Evolutionary conservation across 2,113 vertebrate species (phyloP).

Genomic region (Nothobranchius furzeri): DNA sequence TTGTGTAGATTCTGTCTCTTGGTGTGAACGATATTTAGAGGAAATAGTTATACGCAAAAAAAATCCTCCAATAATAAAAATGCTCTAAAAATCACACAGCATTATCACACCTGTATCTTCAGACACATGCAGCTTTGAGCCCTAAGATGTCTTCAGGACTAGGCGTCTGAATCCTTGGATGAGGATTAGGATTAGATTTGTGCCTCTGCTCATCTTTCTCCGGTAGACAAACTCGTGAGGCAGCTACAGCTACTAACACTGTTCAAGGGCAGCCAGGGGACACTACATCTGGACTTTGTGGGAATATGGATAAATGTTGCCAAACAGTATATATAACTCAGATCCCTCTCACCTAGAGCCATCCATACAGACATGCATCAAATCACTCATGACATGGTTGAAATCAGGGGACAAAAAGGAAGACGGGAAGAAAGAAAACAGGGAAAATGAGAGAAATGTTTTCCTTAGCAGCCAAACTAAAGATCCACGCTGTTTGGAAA

Average conservation of each 20-base stretch:
- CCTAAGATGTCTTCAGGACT: slow-evolving; percentile 46
- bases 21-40: too few relatives aligned
- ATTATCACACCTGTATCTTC: background rate
- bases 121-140: slow-evolving; percentile 37
- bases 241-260: slow-evolving; percentile 29
- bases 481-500: slow-evolving; percentile 24
- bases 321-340: slow-evolving; percentile 57
- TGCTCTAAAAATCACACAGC: too few relatives aligned
- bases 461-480: slow-evolving; percentile 53
- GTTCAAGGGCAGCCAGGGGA: slow-evolving; percentile 62
- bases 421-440: background rate
- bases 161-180: background rate
- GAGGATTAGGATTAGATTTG: slow-evolving; percentile 14
- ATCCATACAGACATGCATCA: slow-evolving; percentile 40
- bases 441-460: slow-evolving; percentile 41
- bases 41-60: too few relatives aligned
- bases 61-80: too few relatives aligned
- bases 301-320: slow-evolving; percentile 41
- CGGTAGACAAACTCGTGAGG: slow-evolving; percentile 49
- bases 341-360: slow-evolving; percentile 43
- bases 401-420: slow-evolving; percentile 9
- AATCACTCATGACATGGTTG: slow-evolving; percentile 47
- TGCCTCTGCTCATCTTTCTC: slow-evolving; percentile 34
- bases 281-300: slow-evolving; percentile 66
- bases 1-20: too few relatives aligned